Evolutionary conservation across 2,113 vertebrate species (phyloP).

Genomic region (Lipotes vexillifer): DNA sequence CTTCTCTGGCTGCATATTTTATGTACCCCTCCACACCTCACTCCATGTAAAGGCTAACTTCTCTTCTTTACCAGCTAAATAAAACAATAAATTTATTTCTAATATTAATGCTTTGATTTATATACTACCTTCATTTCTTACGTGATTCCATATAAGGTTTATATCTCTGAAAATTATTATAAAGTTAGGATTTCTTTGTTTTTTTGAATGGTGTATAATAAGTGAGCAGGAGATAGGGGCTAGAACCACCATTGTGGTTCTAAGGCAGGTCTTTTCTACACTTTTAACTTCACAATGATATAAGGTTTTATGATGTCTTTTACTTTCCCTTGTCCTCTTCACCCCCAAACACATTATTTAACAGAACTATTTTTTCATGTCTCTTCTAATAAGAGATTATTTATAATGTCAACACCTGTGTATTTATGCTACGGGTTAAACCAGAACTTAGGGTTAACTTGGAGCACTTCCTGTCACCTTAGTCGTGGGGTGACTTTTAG

Average conservation of each 20-base stretch:
- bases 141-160: not conserved
- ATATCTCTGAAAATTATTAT: not conserved
- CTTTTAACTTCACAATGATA: not conserved
- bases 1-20: not conserved
- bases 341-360: not conserved
- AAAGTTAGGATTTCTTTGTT: not conserved
- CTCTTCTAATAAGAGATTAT: not conserved
- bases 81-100: not conserved
- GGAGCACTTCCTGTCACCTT: not conserved
- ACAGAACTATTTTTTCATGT: not conserved
- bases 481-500: not conserved
- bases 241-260: not conserved
- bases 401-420: conserved; percentile 11
- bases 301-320: not conserved
- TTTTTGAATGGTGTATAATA: not conserved
- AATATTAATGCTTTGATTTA: not conserved
- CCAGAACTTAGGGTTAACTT: conserved; percentile 24
- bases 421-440: conserved; percentile 23
- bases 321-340: not conserved
- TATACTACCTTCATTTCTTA: not conserved
- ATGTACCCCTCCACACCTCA: not conserved
- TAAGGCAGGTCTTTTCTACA: not conserved
- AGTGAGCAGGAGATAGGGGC: not conserved
- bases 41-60: not conserved
- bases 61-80: not conserved